These are phyloP conservation scores for Theodoxus fluviatilis DNA, from an alignment of 2,888 invertebrate genomes.

Conservation along the genomic window DNA sequence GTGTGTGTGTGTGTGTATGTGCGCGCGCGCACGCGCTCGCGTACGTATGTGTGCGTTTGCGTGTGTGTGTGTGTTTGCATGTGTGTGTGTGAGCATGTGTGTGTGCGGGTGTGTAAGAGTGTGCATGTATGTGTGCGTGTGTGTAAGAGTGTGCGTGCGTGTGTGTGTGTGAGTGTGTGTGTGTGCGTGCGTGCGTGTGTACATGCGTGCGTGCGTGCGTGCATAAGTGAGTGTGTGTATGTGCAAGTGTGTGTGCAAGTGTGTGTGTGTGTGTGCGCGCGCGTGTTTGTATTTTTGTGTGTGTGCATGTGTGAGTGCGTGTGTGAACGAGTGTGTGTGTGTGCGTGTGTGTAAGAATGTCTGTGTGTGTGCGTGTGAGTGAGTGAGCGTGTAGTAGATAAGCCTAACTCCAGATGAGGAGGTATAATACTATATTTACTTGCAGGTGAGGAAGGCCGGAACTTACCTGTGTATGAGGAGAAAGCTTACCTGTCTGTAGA, in stretches of 20 bases:
- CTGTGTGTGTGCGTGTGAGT: conserved; percentile 5
- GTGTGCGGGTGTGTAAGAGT: not conserved
- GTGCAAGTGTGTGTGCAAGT: no score
- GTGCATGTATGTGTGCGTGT: conserved; percentile 2
- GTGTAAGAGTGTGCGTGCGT: not conserved
- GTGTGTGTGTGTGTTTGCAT: conserved; percentile 14
- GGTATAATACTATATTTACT: no score
- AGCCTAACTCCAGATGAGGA: no score
- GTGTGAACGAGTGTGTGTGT: conserved; percentile 2
- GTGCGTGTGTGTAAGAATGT: not conserved
- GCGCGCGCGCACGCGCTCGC: not conserved
- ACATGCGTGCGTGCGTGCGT: not conserved
- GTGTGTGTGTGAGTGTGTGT: conserved; percentile 13
- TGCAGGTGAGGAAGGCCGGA: no score
- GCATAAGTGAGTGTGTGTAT: not conserved
- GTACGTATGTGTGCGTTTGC: conserved; percentile 11
- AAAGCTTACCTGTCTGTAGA: no score
- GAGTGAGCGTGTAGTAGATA: conserved; percentile 9
- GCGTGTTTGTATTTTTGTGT: no score
- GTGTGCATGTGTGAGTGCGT: no score
- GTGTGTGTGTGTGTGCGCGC: no score
- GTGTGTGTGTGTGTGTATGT: no score
- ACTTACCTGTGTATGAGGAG: not conserved
- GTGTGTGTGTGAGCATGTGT: not conserved
- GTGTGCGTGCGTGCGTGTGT: not conserved